These are phyloP conservation scores for Pelobates fuscus DNA, from an alignment of 2,113 vertebrate species.

Conservation along the genomic window DNA sequence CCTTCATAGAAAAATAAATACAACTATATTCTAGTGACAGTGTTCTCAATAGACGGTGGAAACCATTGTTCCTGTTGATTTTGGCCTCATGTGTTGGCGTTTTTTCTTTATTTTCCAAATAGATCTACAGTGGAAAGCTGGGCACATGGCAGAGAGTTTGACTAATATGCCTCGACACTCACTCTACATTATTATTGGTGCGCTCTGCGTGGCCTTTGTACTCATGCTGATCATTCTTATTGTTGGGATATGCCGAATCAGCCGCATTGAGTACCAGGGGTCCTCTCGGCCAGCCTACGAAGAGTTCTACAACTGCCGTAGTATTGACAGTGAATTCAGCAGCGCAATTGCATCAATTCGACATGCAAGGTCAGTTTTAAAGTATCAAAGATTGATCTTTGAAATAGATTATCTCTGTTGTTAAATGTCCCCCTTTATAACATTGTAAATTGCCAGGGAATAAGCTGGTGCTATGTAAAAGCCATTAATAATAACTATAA, in stretches of 20 bases:
- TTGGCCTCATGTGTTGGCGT: not conserved
- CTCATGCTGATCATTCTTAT: constrained; percentile 98
- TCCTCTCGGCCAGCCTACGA: constrained; percentile 93
- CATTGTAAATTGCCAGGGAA: no score
- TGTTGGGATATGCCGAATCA: constrained; percentile 97
- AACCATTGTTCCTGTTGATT: not conserved
- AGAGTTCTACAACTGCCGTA: constrained; percentile 97
- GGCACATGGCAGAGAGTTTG: constrained; percentile 86
- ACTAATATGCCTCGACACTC: constrained; percentile 96
- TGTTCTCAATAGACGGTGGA: no score
- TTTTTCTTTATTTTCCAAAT: not conserved
- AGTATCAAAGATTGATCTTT: not conserved
- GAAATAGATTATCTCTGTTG: no score
- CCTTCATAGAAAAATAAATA: no score
- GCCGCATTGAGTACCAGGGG: constrained; percentile 98
- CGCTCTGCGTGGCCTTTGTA: constrained; percentile 91
- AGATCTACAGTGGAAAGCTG: constrained; percentile 95
- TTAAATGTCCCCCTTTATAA: no score
- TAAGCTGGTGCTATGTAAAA: no score
- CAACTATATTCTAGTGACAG: no score
- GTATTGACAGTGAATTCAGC: constrained; percentile 97
- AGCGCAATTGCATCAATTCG: constrained; percentile 93
- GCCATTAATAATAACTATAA: no score
- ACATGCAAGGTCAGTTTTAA: constrained; percentile 83
- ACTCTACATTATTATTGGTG: constrained; percentile 96